phyloP scores from a whole-genome alignment of 2,113 vertebrate genomes.

The Halichoeres trimaculatus region DNA sequence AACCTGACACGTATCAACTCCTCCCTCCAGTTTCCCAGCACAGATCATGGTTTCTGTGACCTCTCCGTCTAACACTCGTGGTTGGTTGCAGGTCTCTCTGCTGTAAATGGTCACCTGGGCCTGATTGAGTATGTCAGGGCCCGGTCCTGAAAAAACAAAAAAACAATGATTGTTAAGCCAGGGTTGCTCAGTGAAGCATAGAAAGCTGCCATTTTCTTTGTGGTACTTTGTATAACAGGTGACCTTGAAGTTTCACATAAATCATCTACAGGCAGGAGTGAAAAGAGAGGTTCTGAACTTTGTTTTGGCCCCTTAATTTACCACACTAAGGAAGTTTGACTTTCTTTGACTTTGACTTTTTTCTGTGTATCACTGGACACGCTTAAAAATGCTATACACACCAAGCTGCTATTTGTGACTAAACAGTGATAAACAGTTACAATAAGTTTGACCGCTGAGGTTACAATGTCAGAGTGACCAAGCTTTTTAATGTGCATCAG shows the following conservation, averaged over 20 bases:
- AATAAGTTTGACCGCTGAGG: too few relatives aligned
- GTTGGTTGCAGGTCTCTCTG: slow-evolving; percentile 77
- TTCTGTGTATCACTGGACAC: too few relatives aligned
- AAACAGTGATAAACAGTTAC: too few relatives aligned
- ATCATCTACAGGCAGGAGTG: slow-evolving; percentile 3
- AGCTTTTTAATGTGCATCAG: too few relatives aligned
- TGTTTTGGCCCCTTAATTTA: too few relatives aligned
- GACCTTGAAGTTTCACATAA: slow-evolving; percentile 6
- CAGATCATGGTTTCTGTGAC: slow-evolving; percentile 91
- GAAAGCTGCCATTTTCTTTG: not conserved
- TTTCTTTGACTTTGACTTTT: too few relatives aligned
- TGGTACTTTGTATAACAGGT: slow-evolving; percentile 7
- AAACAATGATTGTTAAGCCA: not conserved
- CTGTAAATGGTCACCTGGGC: slow-evolving; percentile 84
- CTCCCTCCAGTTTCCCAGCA: slow-evolving; percentile 86
- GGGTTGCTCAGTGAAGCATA: slow-evolving; percentile 9
- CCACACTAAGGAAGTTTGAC: not conserved
- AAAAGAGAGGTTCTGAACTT: not conserved
- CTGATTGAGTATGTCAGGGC: slow-evolving; percentile 81
- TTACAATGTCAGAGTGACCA: too few relatives aligned
- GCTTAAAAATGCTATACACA: too few relatives aligned
- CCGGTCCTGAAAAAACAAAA: slow-evolving; percentile 74
- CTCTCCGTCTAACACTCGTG: slow-evolving; percentile 71
- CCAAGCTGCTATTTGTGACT: too few relatives aligned
- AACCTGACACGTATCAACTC: slow-evolving; percentile 92